Conservation (phyloP, 2,113 vertebrate species). For the Lophura nycthemera region DNA sequence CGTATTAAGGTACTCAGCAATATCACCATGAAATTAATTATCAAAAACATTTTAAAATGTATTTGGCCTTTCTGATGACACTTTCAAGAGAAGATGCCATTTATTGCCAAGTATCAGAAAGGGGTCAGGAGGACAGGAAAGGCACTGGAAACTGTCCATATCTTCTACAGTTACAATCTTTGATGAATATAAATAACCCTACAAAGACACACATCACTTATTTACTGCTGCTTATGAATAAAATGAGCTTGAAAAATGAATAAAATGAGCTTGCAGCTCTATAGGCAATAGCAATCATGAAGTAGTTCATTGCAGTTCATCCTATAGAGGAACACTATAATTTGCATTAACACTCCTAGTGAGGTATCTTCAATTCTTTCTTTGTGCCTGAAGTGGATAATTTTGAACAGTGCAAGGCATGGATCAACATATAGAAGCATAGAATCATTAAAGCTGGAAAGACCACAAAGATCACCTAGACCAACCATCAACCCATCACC, state of each 20-base stretch:
- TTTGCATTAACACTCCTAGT: neutral
- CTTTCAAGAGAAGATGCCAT: neutral
- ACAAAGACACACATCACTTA: fast-evolving
- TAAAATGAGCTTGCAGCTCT: neutral
- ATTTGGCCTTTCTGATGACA: neutral
- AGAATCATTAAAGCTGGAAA: too few relatives aligned
- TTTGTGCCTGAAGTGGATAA: neutral
- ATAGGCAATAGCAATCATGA: neutral
- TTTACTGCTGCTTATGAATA: neutral
- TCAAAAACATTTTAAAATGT: neutral
- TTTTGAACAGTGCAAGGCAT: neutral
- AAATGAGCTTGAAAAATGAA: neutral
- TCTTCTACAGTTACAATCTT: neutral
- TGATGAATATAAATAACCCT: neutral
- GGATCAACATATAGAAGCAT: neutral
- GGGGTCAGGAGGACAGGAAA: neutral
- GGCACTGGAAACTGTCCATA: neutral
- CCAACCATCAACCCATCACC: too few relatives aligned
- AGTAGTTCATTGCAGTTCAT: neutral
- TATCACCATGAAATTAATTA: neutral
- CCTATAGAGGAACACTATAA: neutral
- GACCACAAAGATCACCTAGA: too few relatives aligned
- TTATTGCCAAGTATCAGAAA: neutral
- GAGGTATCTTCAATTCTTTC: neutral
- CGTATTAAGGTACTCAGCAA: neutral